Percentiles rank a stretch among this genome's conserved stretches.
Conservation (phyloP, 2,888 invertebrate genomes). For the Exocentrus adspersus region DNA sequence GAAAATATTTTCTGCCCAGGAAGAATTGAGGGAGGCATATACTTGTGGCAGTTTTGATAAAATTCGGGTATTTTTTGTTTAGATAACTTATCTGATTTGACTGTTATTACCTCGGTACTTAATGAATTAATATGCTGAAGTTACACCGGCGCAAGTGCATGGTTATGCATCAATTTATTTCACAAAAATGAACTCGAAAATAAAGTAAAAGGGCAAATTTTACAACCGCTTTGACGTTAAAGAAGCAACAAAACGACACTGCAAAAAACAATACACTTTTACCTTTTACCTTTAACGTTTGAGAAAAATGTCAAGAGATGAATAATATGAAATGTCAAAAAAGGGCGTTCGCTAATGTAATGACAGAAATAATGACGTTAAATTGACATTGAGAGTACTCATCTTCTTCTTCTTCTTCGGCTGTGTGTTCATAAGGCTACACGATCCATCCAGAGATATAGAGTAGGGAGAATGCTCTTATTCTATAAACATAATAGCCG, state of each 20-base stretch:
- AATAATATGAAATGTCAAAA: no score
- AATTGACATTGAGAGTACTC: no score
- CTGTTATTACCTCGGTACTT: slow-evolving; percentile 6
- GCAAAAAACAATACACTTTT: not conserved
- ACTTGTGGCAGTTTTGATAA: not conserved
- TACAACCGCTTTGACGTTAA: slow-evolving; percentile 9
- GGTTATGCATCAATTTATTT: slow-evolving; percentile 6
- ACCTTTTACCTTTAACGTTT: not conserved
- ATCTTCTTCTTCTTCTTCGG: no score
- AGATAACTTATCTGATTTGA: slow-evolving; percentile 11
- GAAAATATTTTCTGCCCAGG: slow-evolving; percentile 7
- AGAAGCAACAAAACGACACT: slow-evolving; percentile 8
- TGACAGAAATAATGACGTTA: no score
- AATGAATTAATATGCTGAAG: slow-evolving; percentile 16
- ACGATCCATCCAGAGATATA: no score
- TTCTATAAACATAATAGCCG: no score
- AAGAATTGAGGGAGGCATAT: slow-evolving; percentile 2
- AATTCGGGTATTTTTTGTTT: slow-evolving; percentile 14
- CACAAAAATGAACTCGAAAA: no score
- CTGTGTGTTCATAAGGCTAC: no score
- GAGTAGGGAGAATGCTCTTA: no score
- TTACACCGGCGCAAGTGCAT: slow-evolving; percentile 12
- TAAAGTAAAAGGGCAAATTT: no score
- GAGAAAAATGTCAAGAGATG: not conserved
- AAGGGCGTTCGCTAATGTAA: no score